These are phyloP conservation scores for Sebastes itinus DNA, from an alignment of 2,797 vertebrate genomes.

Conservation along the genomic window DNA sequence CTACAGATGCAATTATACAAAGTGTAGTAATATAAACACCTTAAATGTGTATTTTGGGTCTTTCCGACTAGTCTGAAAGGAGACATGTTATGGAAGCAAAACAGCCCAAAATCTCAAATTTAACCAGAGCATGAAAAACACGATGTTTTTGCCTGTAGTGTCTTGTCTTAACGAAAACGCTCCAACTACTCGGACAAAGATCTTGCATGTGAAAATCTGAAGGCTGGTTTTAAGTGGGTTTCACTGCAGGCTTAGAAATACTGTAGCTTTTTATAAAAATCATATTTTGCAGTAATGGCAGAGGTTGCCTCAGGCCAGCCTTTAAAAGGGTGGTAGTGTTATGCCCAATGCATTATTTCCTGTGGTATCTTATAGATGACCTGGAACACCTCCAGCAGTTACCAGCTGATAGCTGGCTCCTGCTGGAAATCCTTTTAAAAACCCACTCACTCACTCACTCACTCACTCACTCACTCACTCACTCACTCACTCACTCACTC, in stretches of 20 bases:
- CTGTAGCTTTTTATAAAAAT: not conserved
- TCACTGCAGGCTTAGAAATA: not conserved
- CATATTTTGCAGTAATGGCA: not conserved
- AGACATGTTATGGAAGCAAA: no score
- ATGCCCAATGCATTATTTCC: not conserved
- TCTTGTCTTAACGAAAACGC: not conserved
- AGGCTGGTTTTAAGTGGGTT: not conserved
- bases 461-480: not conserved
- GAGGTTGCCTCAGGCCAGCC: not conserved
- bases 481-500: no score
- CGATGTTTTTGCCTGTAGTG: no score
- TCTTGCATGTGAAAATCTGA: not conserved
- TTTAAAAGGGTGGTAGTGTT: not conserved
- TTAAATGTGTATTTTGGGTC: no score
- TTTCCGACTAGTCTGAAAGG: no score
- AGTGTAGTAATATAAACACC: no score
- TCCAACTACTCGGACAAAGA: not conserved
- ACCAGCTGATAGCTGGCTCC: constrained; percentile 9
- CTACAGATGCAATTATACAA: no score
- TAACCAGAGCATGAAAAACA: not conserved
- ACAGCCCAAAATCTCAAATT: no score
- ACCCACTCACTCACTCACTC: not conserved
- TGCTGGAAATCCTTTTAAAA: constrained; percentile 12
- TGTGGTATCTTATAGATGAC: constrained; percentile 12
- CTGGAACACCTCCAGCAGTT: constrained; percentile 24